Conservation (phyloP, 2,888 invertebrate species). For the Pollenia labialis region DNA sequence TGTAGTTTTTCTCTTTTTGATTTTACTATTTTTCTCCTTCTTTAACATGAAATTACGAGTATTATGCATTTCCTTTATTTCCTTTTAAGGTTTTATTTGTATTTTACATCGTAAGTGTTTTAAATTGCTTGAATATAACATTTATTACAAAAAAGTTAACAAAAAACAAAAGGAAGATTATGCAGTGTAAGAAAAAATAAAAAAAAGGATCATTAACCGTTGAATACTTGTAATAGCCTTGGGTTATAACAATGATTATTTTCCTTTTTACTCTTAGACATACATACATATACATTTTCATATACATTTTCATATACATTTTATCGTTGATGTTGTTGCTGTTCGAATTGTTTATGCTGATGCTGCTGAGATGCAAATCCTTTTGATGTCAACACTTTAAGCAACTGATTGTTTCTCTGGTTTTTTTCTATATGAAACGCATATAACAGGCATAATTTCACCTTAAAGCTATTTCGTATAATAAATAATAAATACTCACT, state of each 20-base stretch:
- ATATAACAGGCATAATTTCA: slow-evolving; percentile 24
- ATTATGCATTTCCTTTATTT: slow-evolving; percentile 47
- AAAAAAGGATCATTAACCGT: slow-evolving; percentile 51
- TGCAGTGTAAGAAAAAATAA: slow-evolving; percentile 14
- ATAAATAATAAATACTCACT: slow-evolving; percentile 43
- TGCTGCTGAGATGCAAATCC: slow-evolving; percentile 58
- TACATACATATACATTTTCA: background rate
- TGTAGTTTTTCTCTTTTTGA: slow-evolving; percentile 13
- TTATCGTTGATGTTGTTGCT: background rate
- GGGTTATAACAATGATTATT: slow-evolving; percentile 63
- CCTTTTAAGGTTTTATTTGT: slow-evolving; percentile 25
- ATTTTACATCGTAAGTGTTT: slow-evolving; percentile 35
- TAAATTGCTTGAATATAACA: slow-evolving; percentile 58
- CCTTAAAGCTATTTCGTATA: slow-evolving; percentile 63
- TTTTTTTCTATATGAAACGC: background rate
- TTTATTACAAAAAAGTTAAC: slow-evolving; percentile 40
- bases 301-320: slow-evolving; percentile 9
- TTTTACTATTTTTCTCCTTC: slow-evolving; percentile 9
- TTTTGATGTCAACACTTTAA: slow-evolving; percentile 71
- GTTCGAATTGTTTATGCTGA: slow-evolving; percentile 39
- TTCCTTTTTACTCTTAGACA: slow-evolving; percentile 27
- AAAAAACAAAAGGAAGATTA: slow-evolving; percentile 4
- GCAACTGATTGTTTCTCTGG: slow-evolving; percentile 50
- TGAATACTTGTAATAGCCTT: slow-evolving; percentile 48
- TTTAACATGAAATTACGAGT: slow-evolving; percentile 39